Percentiles rank a stretch among this genome's conserved stretches.
These are phyloP conservation scores for Xanthia icteritia DNA, from an alignment of 2,888 invertebrate genomes.

Conservation along the genomic window DNA sequence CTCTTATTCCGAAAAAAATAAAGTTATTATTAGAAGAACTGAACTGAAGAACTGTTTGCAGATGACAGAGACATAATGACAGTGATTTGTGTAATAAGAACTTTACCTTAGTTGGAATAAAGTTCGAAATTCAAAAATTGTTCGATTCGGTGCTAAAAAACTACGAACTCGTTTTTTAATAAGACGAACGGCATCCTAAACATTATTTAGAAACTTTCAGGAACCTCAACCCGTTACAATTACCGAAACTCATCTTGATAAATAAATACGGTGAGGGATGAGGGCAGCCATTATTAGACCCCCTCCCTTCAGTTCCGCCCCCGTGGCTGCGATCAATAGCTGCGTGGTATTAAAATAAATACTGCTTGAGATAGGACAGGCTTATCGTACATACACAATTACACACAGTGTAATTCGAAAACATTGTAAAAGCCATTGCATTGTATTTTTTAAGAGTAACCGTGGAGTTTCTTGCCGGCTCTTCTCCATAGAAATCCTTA, in stretches of 20 bases:
- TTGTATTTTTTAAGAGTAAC: not conserved
- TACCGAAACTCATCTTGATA: slow-evolving; percentile 38
- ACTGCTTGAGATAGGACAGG: slow-evolving; percentile 13
- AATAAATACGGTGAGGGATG: slow-evolving; percentile 45
- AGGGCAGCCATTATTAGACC: slow-evolving; percentile 51
- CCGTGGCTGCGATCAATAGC: slow-evolving; percentile 57
- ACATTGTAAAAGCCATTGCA: not conserved
- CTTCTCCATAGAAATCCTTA: not conserved
- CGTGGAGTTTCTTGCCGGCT: not conserved
- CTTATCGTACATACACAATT: not conserved
- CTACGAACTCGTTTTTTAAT: too few species aligned
- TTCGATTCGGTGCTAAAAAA: not conserved
- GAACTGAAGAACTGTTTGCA: too few species aligned
- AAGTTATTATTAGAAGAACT: too few species aligned
- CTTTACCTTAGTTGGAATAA: not conserved
- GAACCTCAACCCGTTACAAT: slow-evolving; percentile 17
- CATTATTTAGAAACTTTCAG: not conserved
- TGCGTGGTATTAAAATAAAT: slow-evolving; percentile 62
- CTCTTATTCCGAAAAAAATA: too few species aligned
- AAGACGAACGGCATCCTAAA: too few species aligned
- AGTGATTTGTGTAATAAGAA: not conserved
- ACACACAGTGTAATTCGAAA: not conserved
- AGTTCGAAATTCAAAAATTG: not conserved
- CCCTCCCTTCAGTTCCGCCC: not conserved
- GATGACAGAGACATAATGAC: too few species aligned